Evolutionary conservation across 2,888 invertebrate genomes (phyloP), one percentile per base, ranked within the genome.

Genomic region (Microctonus hyperodae): DNA sequence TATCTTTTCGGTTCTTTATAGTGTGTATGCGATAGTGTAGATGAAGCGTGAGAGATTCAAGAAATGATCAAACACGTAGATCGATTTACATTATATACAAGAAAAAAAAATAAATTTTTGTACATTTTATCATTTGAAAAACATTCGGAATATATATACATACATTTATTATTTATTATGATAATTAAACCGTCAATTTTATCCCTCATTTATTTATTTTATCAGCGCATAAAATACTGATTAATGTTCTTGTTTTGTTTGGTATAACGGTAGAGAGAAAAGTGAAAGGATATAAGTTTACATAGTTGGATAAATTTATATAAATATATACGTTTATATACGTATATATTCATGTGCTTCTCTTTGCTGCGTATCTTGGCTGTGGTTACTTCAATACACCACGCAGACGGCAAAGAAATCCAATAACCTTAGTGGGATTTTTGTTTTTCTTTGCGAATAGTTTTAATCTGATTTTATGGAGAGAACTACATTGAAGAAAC

Each of bases 141-240:
- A 53, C 25, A 25, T 62, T 23, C 31, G 20, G 50, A 48, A 51
- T 35, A 58, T 64, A 63, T 69, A 69, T 61, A 69, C 63, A 66
- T 20, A 51, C 35, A 70, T 64, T 68, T 63, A 66, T 75, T 70
- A 60, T 53, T 55, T 51, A 25, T 66, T 67, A 67, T 71, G 68
- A 66, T 73, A 76, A 76, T 77, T 76, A 76, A 77, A 77, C 69
- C 68, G 72, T 73, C 72, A 72, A 62, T 73, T 68, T 67, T 65
- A 62, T 65, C 63, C 62, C 61, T 60, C 68, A 25, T 72, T 74
- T 74, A 74, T 78, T 77, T 74, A 73, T 74, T 73, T 77, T 70
- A 75, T 76, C 74, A 73, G 75, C 71, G 72, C 67, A 71, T 7
- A 20, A n/a, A n/a, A 76, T 77, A 73, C 75, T 79, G 78, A 78